Evolutionary conservation across 2,113 vertebrate species (phyloP), one percentile per base, ranked within the genome.

Genomic region (Ia io): DNA sequence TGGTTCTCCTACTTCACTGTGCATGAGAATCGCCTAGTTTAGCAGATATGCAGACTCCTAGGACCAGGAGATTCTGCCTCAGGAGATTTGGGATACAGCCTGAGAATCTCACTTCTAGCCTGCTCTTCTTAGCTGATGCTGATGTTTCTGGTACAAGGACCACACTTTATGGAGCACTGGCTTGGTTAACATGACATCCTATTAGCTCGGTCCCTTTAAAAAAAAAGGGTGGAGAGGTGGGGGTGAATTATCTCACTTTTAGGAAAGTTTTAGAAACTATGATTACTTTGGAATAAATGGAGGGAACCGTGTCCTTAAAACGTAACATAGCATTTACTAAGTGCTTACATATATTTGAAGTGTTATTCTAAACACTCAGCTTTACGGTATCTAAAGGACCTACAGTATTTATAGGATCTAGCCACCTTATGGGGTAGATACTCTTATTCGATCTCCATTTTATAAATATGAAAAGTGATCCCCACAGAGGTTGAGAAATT

Each of bases 311-410:
- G 35, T 84, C 11, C 80, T 51, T 83, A 79, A n/a, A n/a, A 96
- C 91, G 30, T 79, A 84, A 87, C 14, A 87, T 35, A 86, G 35
- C 5, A 78, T 71, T 94, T 65, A 94, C 28, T 79, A 83, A 93
- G 35, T 80, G 25, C 35, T 90, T 82, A 78, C 25, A 28, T 78
- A 84, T 9, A 74, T 28, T 73, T 53, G 37, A 93, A 23, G n/a
- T 25, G 82, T 25, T 92, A 37, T 63, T 90, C 32, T 88, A 84
- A 97, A 93, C 42, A 80, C 11, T 90, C 76, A 70, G 51, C 67
- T 91, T 44, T 73, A 74, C 32, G 49, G 73, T 18, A 49, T 49
- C 28, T 67, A 84, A 63, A 63, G 61, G 5, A 63, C 28, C 12
- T 63, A 30, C 13, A 63, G 61, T 63, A 63, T 63, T 63, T 63